A percentile compares a stretch with the other conserved stretches of the same genome.
These are phyloP conservation scores for Gari tellinella DNA, from an alignment of 2,888 invertebrate genomes.

Conservation along the genomic window DNA sequence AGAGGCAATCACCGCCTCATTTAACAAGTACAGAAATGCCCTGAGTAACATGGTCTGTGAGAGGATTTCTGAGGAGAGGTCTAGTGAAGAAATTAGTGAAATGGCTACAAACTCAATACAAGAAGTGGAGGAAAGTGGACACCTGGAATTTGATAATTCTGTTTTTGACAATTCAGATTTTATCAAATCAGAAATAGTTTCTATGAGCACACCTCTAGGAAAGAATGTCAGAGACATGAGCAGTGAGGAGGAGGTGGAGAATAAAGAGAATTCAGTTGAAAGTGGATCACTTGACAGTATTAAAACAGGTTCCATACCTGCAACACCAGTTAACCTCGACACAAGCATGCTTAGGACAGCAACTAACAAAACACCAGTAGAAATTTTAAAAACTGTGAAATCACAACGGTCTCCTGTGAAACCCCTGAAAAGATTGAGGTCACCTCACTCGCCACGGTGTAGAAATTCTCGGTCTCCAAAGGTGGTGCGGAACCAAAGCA, in stretches of 20 bases:
- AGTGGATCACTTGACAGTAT: constrained; percentile 12
- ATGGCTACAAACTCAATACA: too few species aligned
- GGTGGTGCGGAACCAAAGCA: constrained; percentile 40
- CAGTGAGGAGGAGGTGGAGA: constrained; percentile 24
- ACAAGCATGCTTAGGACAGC: constrained; percentile 62
- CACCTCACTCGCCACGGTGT: constrained; percentile 57
- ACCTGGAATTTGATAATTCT: too few species aligned
- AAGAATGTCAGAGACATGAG: constrained; percentile 38
- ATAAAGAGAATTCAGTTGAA: constrained; percentile 36
- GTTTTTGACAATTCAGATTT: too few species aligned
- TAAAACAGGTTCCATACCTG: constrained; percentile 56
- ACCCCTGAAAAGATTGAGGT: constrained; percentile 76
- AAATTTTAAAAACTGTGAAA: constrained; percentile 52
- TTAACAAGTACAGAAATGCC: constrained; percentile 13
- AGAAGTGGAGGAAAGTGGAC: too few species aligned
- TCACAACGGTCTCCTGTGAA: constrained; percentile 72
- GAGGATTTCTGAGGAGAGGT: too few species aligned
- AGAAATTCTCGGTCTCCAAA: constrained; percentile 54
- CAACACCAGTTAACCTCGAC: constrained; percentile 53
- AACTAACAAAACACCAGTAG: constrained; percentile 68
- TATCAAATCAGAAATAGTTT: too few species aligned
- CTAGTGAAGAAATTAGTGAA: too few species aligned
- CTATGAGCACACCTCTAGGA: constrained; percentile 52
- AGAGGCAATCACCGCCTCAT: constrained; percentile 6
- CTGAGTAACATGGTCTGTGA: too few species aligned